Evolutionary conservation across 2,113 vertebrate species (phyloP), one percentile per base, ranked within the genome.

Genomic region (Sinocyclocheilus anshuiensis): DNA sequence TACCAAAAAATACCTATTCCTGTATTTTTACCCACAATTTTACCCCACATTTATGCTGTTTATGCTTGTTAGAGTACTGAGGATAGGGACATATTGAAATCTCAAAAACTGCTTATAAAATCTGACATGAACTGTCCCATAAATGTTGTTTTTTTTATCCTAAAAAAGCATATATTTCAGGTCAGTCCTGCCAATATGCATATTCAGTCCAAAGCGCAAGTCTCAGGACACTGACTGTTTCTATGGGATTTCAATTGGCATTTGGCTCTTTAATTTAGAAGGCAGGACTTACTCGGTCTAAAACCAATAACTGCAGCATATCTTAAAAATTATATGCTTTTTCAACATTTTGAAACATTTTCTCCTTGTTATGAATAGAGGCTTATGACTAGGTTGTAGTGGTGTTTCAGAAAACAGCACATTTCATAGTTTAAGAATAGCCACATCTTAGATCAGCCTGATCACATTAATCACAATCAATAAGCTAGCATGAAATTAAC

Each of bases 391-490:
- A 10, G 29, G 18, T 48, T 45, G 76, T 22, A 63, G 18, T 45
- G 29, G 26, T 24, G 48, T 77, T 81, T 65, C 20, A 78, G 18
- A 77, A 84, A 77, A 13, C 26, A 36, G 39, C 75, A n/a, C 16
- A 69, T 78, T 67, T 63, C 45, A 55, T 53, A 69, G 61, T 85
- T 67, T 85, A 78, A 53, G 75, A 85, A 78, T 69, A 78, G 84
- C 33, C 74, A 71, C 45, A 72, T 80, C 26, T 80, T 80, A 87
- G 77, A 85, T 80, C 55, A 85, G 78, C 67, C 86, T 75, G 63
- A 84, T 71, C 83, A 81, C 77, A 86, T 83, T 86, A 82, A 88
- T 86, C 84, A 86, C 63, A 83, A 86, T 88, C 80, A 88, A 86
- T 86, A 83, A 86, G 84, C 74, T 88, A 71, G 77, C 82, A 87